Conservation (phyloP, 2,113 vertebrate species). For the Cyanocitta stelleri region DNA sequence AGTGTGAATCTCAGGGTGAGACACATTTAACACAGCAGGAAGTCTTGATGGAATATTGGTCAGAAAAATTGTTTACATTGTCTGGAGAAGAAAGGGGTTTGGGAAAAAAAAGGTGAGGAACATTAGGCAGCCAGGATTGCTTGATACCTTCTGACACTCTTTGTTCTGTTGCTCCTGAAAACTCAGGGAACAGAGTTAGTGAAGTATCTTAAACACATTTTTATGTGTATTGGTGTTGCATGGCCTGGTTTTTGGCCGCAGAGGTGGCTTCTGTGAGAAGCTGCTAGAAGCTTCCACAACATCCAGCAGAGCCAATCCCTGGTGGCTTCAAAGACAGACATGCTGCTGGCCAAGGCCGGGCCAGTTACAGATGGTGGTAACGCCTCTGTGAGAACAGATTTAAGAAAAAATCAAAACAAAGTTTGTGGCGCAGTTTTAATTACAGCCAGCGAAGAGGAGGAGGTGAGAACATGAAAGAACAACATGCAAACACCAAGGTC, state of each 20-base stretch:
- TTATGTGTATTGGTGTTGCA: not conserved
- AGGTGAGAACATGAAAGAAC: not conserved
- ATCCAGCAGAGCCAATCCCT: not conserved
- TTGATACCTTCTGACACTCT: not conserved
- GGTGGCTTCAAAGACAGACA: rapidly evolving
- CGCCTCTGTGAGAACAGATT: rapidly evolving
- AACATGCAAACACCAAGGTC: not conserved
- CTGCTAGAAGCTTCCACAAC: not conserved
- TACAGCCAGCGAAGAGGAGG: not conserved
- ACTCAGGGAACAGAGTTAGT: not conserved
- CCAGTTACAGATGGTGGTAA: rapidly evolving
- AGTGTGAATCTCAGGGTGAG: not conserved
- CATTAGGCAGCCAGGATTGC: not conserved
- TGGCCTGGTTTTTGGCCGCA: not conserved
- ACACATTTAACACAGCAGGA: not conserved
- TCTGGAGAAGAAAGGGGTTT: not conserved
- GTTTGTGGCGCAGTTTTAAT: rapidly evolving
- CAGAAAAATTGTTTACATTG: not conserved
- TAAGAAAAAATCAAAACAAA: not conserved
- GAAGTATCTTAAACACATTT: not conserved
- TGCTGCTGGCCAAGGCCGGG: not conserved
- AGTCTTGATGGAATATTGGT: not conserved
- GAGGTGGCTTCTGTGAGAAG: not conserved
- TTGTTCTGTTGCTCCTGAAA: not conserved
- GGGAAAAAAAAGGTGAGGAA: not conserved